Evolutionary conservation across 1,140 invertebrate genomes (phyloP), one percentile per base, ranked within the genome.

Genomic region (Drosophila arizonae): DNA sequence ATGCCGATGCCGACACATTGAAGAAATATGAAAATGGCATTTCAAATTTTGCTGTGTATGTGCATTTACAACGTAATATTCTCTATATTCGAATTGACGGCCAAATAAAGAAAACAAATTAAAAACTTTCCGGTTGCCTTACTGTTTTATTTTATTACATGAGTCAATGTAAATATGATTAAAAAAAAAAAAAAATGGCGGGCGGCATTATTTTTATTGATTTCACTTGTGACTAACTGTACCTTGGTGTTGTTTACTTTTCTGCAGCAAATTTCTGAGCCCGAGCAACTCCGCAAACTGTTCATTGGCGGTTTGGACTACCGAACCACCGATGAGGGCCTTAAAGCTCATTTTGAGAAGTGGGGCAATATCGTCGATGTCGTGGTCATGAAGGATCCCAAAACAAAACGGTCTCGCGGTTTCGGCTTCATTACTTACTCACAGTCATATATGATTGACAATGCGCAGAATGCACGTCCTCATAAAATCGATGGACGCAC

Each of bases 291-390:
- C 71, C 93, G 98, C 13, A 99, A 99, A 90, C 93, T 99, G 17
- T 99, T 99, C 90, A 99, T 99, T 91, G 99, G 99, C 41, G 99
- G 99, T 1, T 93, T 99, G 17, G 98, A 98, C 90, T 99, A 98
- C 90, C 95, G 97, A 88, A 99, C 99, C n/a, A 98, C 96, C 15
- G 98, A 99, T 91, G 96, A 98, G 41, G 96, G 96, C 11, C 91
- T 99, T 4, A 98, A 98, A 90, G 95, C 96, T 66, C 97, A 99
- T 93, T 99, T 99, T 92, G 96, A 97, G 89, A 95, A 99, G 94
- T 99, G 96, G 96, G 99, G 99, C 24, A 97, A 98, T 90, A 97
- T 99, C 78, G 96, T 98, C 0, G 98, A 99, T 93, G 97, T 98
- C 52, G 97, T 99, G 10, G 98, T 99, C 0, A 99, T 99, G 98